A percentile compares a stretch with the other conserved stretches of the same genome.
Evolutionary conservation across 2,888 invertebrate species (phyloP).

Genomic region (Elgonia sp.): DNA sequence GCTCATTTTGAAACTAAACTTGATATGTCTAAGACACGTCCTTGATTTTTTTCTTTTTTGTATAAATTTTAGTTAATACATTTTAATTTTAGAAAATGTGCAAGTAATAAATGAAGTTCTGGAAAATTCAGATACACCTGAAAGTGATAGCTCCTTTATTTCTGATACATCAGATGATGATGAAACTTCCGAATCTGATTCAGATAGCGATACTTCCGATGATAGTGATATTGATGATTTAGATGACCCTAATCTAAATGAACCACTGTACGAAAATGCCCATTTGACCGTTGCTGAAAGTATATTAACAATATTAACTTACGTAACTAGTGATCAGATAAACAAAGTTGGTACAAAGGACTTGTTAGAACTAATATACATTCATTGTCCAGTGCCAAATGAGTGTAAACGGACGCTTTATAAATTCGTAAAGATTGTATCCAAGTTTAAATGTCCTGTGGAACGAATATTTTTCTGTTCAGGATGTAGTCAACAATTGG

Average conservation of each 20-base stretch:
- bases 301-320: background rate
- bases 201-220: too few species aligned
- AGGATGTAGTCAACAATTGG: background rate
- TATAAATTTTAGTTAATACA: too few species aligned
- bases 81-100: too few species aligned
- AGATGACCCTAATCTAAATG: background rate
- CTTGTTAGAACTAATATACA: background rate
- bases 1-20: too few species aligned
- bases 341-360: background rate
- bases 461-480: slow-evolving; percentile 25
- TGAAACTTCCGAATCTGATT: too few species aligned
- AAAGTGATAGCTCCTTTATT: too few species aligned
- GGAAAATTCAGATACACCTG: too few species aligned
- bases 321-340: background rate
- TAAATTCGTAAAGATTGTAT: slow-evolving; percentile 27
- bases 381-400: slow-evolving; percentile 11
- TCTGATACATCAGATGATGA: too few species aligned
- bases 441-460: slow-evolving; percentile 29
- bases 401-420: slow-evolving; percentile 18
- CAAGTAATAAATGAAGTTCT: too few species aligned
- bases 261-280: background rate
- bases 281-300: background rate
- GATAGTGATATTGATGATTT: background rate
- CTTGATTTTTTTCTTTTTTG: too few species aligned
- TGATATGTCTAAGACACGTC: too few species aligned